Percentiles rank a stretch among this genome's conserved stretches.
Evolutionary conservation across 2,888 invertebrate genomes (phyloP).

Genomic region (Xanthorhoe designata): DNA sequence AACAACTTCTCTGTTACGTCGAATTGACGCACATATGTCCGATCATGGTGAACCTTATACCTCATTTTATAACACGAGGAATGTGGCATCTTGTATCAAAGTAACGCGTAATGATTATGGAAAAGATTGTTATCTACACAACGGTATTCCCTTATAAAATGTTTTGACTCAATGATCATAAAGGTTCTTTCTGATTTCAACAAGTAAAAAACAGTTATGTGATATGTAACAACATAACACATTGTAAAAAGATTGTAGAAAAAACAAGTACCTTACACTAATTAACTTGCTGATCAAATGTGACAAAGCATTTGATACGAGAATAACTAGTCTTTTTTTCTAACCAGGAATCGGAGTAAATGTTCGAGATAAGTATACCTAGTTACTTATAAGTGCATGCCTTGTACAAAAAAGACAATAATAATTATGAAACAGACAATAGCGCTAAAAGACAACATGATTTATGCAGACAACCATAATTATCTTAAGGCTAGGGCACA

Average conservation of each 20-base stretch:
- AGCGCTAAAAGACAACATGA: no score
- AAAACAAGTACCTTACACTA: neutral
- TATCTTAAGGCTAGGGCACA: no score
- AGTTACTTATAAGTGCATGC: neutral
- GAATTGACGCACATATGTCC: neutral
- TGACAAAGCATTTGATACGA: constrained; percentile 2
- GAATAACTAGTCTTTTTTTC: constrained; percentile 8
- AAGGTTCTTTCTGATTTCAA: neutral
- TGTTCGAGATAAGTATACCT: neutral
- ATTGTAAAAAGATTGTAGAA: neutral
- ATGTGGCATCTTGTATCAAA: no score
- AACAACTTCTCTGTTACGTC: neutral
- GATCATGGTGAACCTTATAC: no score
- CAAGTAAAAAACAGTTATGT: constrained; percentile 2
- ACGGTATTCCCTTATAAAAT: neutral
- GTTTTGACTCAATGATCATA: neutral
- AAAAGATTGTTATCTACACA: no score
- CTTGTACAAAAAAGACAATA: neutral
- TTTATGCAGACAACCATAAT: no score
- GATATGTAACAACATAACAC: neutral
- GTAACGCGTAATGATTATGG: no score
- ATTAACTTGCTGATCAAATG: constrained; percentile 2
- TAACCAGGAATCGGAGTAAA: constrained; percentile 8
- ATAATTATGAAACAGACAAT: no score
- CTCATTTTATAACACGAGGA: no score